phyloP scores from a whole-genome alignment of 2,888 invertebrate genomes.

The Drosophila buzzatii region DNA sequence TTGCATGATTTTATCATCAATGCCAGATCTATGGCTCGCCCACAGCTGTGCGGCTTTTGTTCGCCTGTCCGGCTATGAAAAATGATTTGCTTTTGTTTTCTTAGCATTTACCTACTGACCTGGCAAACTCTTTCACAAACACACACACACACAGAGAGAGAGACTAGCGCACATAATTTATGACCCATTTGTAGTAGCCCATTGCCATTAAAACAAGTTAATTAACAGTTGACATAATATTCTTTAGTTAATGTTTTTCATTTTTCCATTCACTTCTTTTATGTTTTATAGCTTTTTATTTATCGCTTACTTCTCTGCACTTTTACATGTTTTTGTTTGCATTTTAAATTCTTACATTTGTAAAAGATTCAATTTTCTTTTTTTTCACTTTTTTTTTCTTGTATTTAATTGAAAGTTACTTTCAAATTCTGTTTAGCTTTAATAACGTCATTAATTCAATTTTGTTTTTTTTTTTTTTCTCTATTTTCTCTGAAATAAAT shows the following conservation, averaged over 20 bases:
- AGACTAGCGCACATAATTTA: conserved; percentile 49
- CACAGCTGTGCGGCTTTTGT: conserved; percentile 50
- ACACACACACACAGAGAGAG: conserved; percentile 6
- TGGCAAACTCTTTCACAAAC: conserved; percentile 45
- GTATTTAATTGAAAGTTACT: conserved; percentile 81
- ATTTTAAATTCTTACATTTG: conserved; percentile 75
- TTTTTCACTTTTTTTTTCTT: conserved; percentile 27
- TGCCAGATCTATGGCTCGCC: conserved; percentile 51
- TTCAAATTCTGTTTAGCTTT: conserved; percentile 75
- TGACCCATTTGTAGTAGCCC: conserved; percentile 36
- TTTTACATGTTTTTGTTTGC: conserved; percentile 50
- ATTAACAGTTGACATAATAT: conserved; percentile 81
- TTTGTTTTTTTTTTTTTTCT: conserved; percentile 28
- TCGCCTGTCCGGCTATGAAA: conserved; percentile 66
- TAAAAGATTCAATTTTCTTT: conserved; percentile 54
- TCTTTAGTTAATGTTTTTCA: conserved; percentile 68
- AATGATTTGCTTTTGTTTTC: conserved; percentile 67
- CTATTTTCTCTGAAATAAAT: conserved; percentile 52
- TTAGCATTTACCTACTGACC: conserved; percentile 43
- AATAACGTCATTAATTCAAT: conserved; percentile 73
- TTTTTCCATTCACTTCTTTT: conserved; percentile 50
- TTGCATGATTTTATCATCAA: conserved; percentile 72
- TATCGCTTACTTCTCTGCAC: conserved; percentile 38
- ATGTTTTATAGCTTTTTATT: conserved; percentile 31
- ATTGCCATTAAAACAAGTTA: conserved; percentile 73